phyloP scores from a whole-genome alignment of 2,113 vertebrate genomes.

The Crotophaga sulcirostris region DNA sequence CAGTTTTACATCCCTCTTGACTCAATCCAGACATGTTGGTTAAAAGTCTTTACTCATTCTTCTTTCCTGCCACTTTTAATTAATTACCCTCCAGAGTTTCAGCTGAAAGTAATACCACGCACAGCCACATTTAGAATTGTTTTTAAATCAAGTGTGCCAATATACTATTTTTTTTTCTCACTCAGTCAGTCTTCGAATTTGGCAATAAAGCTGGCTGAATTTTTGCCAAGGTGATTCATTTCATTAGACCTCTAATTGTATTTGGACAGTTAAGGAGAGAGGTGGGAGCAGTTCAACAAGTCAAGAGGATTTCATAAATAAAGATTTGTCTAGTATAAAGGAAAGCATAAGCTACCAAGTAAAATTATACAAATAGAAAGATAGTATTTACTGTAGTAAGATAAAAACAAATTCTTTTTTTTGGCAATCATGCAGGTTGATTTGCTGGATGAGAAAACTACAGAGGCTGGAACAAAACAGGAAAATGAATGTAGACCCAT shows the following conservation, averaged over 20 bases:
- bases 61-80: background rate
- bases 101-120: conserved; percentile 4
- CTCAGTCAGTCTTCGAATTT: background rate
- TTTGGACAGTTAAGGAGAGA: conserved; percentile 32
- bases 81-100: conserved; percentile 6
- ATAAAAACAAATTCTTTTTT: background rate
- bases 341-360: background rate
- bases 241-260: conserved; percentile 36
- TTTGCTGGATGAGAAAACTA: background rate
- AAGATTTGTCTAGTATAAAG: background rate
- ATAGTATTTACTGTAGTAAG: background rate
- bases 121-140: background rate
- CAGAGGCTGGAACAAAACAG: background rate
- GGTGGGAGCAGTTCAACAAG: conserved; percentile 9
- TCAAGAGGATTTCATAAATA: conserved; percentile 41
- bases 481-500: background rate
- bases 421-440: background rate
- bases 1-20: background rate
- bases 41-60: background rate
- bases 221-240: conserved; percentile 46
- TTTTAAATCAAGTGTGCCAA: conserved; percentile 2
- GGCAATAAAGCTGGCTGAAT: conserved; percentile 17
- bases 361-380: background rate
- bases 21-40: background rate
- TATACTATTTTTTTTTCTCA: background rate